Evolutionary conservation across 1,140 invertebrate species (phyloP), one percentile per base, ranked within the genome.

Genomic region (Drosophila albomicans): DNA sequence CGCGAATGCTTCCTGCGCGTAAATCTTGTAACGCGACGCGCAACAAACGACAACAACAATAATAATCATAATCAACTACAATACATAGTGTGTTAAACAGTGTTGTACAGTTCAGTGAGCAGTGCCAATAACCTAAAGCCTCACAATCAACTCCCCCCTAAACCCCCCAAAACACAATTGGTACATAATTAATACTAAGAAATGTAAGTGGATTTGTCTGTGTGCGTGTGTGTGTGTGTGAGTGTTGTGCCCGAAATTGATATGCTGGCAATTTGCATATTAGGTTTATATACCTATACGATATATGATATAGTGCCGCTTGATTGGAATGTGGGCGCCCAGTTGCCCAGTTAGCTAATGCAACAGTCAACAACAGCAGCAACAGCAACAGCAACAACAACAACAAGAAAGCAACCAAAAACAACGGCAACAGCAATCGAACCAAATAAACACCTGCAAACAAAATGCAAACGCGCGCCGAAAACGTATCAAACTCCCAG

Each of bases 251-350:
- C 35, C 38, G 68, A 81, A 79, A 73, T 72, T 41, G 73, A 81
- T 81, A 79, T 68, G 72, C 64, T 59, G 58, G 57, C 54, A 79
- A 56, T 81, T 76, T 81, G 76, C 77, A 79, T 81, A 74, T 78
- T 79, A 74, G 59, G 35, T 66, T 62, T 61, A 13, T 38, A 52
- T 63, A 66, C 25, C 28, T n/a, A 54, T 54, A 15, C 43, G 64
- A 54, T 63, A 69, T 73, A 51, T 82, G 82, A 75, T 86, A 86
- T 77, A 75, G 76, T 79, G 77, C 64, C 68, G 81, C 78, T 88
- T 72, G 80, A 80, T 75, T 88, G 84, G 80, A 80, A 88, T 89
- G 84, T 84, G 85, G 80, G 81, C 81, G 77, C 73, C 45, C 49
- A 69, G 58, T 70, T 65, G 51, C 58, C 67, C 68, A 66, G 62